Evolutionary conservation across 2,888 invertebrate genomes (phyloP).

Genomic region (Cerastoderma edule): DNA sequence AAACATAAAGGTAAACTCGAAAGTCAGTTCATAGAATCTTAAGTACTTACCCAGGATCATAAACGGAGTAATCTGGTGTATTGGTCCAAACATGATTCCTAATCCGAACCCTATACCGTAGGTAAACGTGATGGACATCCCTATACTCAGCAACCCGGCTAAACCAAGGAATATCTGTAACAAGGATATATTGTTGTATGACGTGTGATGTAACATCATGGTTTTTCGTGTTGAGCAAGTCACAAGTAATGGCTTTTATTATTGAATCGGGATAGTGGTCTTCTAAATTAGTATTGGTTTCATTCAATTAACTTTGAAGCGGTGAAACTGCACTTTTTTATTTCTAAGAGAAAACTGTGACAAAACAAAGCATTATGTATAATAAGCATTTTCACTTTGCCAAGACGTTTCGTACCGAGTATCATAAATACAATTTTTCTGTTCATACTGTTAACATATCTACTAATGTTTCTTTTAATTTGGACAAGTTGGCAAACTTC

Average conservation of each 20-base stretch:
- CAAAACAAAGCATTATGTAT: too few species aligned
- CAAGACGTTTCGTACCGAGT: too few species aligned
- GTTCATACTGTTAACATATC: too few species aligned
- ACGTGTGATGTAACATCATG: not conserved
- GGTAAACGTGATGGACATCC: constrained; percentile 89
- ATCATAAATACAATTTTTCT: too few species aligned
- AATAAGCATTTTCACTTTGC: too few species aligned
- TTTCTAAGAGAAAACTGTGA: too few species aligned
- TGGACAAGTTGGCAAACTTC: too few species aligned
- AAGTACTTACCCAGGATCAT: constrained; percentile 91
- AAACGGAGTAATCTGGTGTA: constrained; percentile 92
- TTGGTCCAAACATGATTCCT: constrained; percentile 91
- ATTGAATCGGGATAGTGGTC: not conserved
- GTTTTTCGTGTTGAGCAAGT: not conserved
- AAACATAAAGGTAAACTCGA: too few species aligned
- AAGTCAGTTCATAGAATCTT: too few species aligned
- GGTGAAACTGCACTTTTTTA: not conserved
- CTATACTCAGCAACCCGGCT: constrained; percentile 89
- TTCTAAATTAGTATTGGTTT: not conserved
- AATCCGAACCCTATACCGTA: constrained; percentile 89
- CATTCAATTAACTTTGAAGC: not conserved
- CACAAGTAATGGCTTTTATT: not conserved
- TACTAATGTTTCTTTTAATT: too few species aligned
- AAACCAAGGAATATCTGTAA: constrained; percentile 88
- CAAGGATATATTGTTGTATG: constrained; percentile 34